Conservation (phyloP, 1,140 invertebrate species). For the Hycleus phaleratus region DNA sequence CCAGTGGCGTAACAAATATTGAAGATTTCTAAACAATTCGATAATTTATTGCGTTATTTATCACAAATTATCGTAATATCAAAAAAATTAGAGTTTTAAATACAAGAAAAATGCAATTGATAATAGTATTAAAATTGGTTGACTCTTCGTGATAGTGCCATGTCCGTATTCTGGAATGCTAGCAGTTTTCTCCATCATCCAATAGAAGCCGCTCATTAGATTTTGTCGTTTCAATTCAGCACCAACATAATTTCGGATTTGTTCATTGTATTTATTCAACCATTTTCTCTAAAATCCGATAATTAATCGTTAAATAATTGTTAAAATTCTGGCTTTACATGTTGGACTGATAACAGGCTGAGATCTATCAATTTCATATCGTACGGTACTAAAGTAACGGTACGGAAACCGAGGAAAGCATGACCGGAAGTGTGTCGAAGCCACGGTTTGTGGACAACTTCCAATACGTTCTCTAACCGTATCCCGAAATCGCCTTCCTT, state of each 20-base stretch:
- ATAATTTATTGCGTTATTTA: too few species aligned
- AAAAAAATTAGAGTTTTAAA: too few species aligned
- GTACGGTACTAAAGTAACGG: slow-evolving; percentile 85
- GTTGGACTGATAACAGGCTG: slow-evolving; percentile 63
- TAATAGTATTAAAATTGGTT: background rate
- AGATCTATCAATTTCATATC: slow-evolving; percentile 84
- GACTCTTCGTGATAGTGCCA: background rate
- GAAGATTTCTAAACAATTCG: too few species aligned
- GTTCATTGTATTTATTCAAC: slow-evolving; percentile 71
- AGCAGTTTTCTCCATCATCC: slow-evolving; percentile 73
- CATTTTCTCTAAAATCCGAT: slow-evolving; percentile 55
- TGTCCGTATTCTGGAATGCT: slow-evolving; percentile 50
- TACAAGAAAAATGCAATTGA: background rate
- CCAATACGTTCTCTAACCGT: slow-evolving; percentile 84
- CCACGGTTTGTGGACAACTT: slow-evolving; percentile 60
- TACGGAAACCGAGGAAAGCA: slow-evolving; percentile 63
- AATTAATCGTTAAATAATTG: background rate
- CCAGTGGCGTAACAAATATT: background rate
- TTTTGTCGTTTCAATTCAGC: slow-evolving; percentile 59
- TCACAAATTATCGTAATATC: too few species aligned
- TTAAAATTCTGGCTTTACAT: slow-evolving; percentile 47
- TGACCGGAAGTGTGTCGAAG: slow-evolving; percentile 42
- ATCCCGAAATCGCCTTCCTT: slow-evolving; percentile 83
- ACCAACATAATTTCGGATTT: slow-evolving; percentile 61
- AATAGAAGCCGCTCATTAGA: slow-evolving; percentile 61